phyloP scores from a whole-genome alignment of 2,797 vertebrate genomes.

The Neoniphon sammara region DNA sequence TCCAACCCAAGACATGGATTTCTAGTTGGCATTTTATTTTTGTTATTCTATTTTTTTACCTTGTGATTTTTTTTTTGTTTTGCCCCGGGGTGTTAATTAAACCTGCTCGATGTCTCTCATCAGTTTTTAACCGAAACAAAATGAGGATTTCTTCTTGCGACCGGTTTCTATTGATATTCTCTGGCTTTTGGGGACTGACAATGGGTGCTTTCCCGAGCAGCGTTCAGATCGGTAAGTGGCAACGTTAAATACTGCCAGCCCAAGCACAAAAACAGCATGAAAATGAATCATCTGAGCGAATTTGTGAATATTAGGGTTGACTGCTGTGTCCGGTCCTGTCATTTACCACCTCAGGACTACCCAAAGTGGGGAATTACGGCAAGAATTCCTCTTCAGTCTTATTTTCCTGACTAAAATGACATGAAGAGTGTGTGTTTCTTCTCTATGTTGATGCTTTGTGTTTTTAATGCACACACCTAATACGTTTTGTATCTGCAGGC shows the following conservation, averaged over 20 bases:
- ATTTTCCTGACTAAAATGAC: background rate
- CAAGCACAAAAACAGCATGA: background rate
- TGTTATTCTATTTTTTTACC: constrained; percentile 30
- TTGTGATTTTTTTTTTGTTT: constrained; percentile 30
- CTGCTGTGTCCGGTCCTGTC: constrained; percentile 43
- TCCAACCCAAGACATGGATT: constrained; percentile 79
- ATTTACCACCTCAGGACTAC: constrained; percentile 33
- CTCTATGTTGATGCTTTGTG: constrained; percentile 19
- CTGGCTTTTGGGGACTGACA: constrained; percentile 90
- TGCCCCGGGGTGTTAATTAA: constrained; percentile 71
- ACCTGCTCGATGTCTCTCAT: constrained; percentile 90
- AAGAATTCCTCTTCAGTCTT: background rate
- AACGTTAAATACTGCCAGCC: constrained; percentile 15
- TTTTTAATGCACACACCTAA: constrained; percentile 36
- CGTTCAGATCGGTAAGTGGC: constrained; percentile 93
- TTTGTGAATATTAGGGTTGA: constrained; percentile 30
- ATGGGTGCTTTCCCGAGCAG: constrained; percentile 98
- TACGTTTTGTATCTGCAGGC: constrained; percentile 59
- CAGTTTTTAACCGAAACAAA: constrained; percentile 88
- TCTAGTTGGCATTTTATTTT: constrained; percentile 73
- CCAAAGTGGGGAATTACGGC: constrained; percentile 43
- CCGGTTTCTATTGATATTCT: constrained; percentile 92
- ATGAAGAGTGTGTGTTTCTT: background rate
- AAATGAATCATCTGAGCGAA: constrained; percentile 35
- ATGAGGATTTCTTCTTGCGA: constrained; percentile 93